Evolutionary conservation across 1,140 invertebrate species (phyloP), one percentile per base, ranked within the genome.

Genomic region (Ctenoplectra terminalis): DNA sequence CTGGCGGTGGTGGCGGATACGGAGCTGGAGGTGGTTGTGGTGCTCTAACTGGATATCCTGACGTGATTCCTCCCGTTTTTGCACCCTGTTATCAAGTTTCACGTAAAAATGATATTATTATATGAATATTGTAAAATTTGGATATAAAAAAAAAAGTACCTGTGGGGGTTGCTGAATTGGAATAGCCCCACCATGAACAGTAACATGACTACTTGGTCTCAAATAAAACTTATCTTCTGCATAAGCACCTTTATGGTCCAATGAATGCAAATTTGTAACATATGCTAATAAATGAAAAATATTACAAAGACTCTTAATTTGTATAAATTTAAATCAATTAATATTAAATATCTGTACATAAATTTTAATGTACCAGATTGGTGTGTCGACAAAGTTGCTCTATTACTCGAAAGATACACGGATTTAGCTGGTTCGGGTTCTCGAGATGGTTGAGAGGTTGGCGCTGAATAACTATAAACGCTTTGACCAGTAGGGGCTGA

Each of bases 11-110:
- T n/a, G 91, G 89, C 50, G 91, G 91, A 9, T 90, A 88, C 50
- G 89, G 88, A 58, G 85, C 85, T 9, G 89, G 91, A 4, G 92
- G 89, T 34, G 91, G 90, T 84, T 94, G 93, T 8, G 94, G 92
- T 34, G 94, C 90, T 73, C 95, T 90, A 48, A 95, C 93, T 43
- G 95, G 94, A 92, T 95, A 95, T 37, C 95, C 95, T 8, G 94
- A 93, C 40, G 94, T 95, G 56, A 95, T 95, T 43, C 95, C 94
- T 58, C 95, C 95, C 11, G 94, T 93, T 85, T 95, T 95, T 23
- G 92, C 92, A 46, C 93, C 93, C 94, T 95, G 43, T 29, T 81
- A 79, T 46, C 37, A 81, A 83, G 79, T 73, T 74, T 43, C 8
- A 40, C 13, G n/a, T 69, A 20, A 73, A 43, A 17, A 76, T 15